Evolutionary conservation across 2,888 invertebrate genomes (phyloP), one percentile per base, ranked within the genome.

Genomic region (Drosophila merina): DNA sequence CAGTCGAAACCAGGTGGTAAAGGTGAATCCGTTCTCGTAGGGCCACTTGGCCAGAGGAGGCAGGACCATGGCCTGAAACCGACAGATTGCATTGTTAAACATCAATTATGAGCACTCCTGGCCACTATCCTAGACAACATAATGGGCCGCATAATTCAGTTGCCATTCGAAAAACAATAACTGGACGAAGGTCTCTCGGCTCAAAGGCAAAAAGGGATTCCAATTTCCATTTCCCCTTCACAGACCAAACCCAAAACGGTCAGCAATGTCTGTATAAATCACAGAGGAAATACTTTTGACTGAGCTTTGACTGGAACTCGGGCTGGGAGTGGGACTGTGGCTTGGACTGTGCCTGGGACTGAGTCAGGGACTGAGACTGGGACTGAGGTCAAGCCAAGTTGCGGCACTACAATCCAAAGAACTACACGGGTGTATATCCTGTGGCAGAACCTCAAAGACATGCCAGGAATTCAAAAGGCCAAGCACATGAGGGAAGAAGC

Each of bases 41-140:
- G 99, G 99, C 99, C 99, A 99, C 92, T 97, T 96, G 74, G 98
- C 97, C 90, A 99, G 93, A 14, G 99, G 99, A 56, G 99, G 99
- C 89, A 99, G 93, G 48, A 99, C 97, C 89, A 99, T 95, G 69
- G 98, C 99, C 99, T 99, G 93, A 38, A n/a, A 51, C 28, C 28
- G 28, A 28, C 28, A 28, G 28, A 28, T 28, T 28, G 6, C 44
- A 51, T 8, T 9, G 38, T 42, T 51, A 58, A 77, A 57, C 59
- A 48, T 31, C 67, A 80, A 84, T 79, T 77, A 80, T 55, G 38
- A 30, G 45, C 31, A 52, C 45, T 42, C 30, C 14, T 48, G 50
- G 47, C 8, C 36, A 54, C 59, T 70, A 42, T 6, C 10, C 5
- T 33, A 5, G n/a, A 5, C 6, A 74, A 51, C 67, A 64, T 47